Evolutionary conservation across 2,888 invertebrate genomes (phyloP).

Genomic region (Physocephala rufipes): DNA sequence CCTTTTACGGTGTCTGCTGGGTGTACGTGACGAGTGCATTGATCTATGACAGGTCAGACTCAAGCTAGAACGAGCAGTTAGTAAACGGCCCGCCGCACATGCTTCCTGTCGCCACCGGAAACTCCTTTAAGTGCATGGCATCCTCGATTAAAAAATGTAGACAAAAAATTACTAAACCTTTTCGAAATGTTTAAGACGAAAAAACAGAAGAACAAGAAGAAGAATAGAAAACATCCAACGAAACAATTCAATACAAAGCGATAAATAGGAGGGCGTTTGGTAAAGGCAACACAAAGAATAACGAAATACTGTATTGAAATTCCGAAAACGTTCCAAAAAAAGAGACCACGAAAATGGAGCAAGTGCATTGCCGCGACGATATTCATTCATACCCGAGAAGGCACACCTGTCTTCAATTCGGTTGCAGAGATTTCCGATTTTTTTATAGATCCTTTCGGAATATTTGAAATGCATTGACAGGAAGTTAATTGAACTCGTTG

Average conservation of each 20-base stretch:
- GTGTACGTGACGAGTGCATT: too few species aligned
- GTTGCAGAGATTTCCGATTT: neutral
- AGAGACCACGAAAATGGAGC: slow-evolving; percentile 23
- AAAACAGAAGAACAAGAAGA: too few species aligned
- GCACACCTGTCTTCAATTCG: slow-evolving; percentile 28
- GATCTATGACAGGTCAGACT: neutral
- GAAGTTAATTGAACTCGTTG: slow-evolving; percentile 29
- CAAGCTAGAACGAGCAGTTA: neutral
- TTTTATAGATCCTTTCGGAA: neutral
- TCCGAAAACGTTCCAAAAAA: slow-evolving; percentile 21
- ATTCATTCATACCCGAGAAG: too few species aligned
- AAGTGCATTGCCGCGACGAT: slow-evolving; percentile 25
- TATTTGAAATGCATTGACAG: slow-evolving; percentile 11
- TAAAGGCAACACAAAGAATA: neutral
- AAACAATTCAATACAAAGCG: slow-evolving; percentile 3
- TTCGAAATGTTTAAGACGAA: neutral
- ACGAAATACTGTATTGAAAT: slow-evolving; percentile 18
- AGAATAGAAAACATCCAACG: too few species aligned
- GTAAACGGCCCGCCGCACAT: slow-evolving; percentile 42
- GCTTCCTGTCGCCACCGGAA: slow-evolving; percentile 45
- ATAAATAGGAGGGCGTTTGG: neutral
- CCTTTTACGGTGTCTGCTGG: too few species aligned
- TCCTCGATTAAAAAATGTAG: neutral
- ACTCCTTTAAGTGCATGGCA: slow-evolving; percentile 36
- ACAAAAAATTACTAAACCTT: neutral